A percentile compares a stretch with the other conserved stretches of the same genome.
Evolutionary conservation across 2,797 vertebrate genomes (phyloP).

Genomic region (Sardinella longiceps): DNA sequence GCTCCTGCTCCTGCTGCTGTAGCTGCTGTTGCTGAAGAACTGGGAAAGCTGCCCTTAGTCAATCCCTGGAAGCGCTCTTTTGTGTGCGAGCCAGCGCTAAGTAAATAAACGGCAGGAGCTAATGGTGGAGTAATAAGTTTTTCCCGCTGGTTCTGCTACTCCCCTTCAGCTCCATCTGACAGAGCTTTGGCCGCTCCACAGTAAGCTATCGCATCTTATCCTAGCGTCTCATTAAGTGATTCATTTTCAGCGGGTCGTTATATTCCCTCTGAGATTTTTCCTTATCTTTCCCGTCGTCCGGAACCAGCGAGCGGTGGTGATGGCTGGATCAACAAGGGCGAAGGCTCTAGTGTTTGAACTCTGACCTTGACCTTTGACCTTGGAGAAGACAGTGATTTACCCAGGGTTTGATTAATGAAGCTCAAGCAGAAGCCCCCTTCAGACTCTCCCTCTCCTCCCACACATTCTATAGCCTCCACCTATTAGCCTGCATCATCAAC

Average conservation of each 20-base stretch:
- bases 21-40: background rate
- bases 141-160: background rate
- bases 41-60: conserved; percentile 45
- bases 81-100: conserved; percentile 27
- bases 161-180: background rate
- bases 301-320: no score
- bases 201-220: background rate
- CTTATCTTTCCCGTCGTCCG: background rate
- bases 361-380: background rate
- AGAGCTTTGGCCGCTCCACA: no score
- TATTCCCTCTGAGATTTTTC: background rate
- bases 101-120: conserved; percentile 45
- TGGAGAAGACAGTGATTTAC: conserved; percentile 36
- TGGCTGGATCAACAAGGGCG: background rate
- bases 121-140: background rate
- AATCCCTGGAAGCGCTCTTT: conserved; percentile 40
- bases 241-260: background rate
- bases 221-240: background rate
- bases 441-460: conserved; percentile 41
- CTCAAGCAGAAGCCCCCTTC: conserved; percentile 36
- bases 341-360: background rate
- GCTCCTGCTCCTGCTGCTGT: no score
- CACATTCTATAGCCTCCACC: conserved; percentile 44
- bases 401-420: conserved; percentile 45
- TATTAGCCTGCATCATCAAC: background rate